Conservation (phyloP, 2,113 vertebrate genomes). For the Corythornis cristatus region DNA sequence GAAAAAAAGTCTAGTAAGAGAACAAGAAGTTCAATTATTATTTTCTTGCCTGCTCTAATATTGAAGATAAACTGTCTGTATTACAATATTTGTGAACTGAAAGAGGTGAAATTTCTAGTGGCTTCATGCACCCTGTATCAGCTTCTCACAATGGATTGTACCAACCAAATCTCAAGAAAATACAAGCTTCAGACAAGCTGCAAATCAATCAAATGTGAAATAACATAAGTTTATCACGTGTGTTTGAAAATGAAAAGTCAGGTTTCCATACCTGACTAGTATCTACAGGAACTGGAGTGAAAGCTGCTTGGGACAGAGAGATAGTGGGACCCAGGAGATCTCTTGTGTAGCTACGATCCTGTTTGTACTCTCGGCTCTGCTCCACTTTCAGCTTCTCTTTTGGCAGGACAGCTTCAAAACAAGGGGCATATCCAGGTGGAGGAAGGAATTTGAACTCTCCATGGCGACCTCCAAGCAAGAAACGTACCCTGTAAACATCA, state of each 20-base stretch:
- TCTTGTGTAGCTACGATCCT: constrained; percentile 81
- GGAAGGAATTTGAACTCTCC: constrained; percentile 98
- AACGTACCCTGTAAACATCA: constrained; percentile 82
- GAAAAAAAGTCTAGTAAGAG: not conserved
- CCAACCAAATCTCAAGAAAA: not conserved
- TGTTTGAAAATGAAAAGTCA: not conserved
- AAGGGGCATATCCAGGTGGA: constrained; percentile 91
- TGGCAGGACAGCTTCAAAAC: constrained; percentile 91
- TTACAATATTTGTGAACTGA: not conserved
- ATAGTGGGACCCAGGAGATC: constrained; percentile 89
- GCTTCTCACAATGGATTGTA: not conserved
- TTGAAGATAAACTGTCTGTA: not conserved
- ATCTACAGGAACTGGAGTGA: constrained; percentile 92
- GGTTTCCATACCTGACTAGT: constrained; percentile 85
- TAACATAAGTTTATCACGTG: accelerated
- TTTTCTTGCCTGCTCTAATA: not conserved
- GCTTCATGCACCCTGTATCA: not conserved
- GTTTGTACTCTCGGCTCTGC: constrained; percentile 86
- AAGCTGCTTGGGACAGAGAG: constrained; percentile 91
- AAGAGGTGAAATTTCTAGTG: not conserved
- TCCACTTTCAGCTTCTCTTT: constrained; percentile 94
- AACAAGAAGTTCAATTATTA: not conserved
- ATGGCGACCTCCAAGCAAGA: constrained; percentile 92
- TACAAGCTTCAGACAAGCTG: not conserved
- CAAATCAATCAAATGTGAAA: not conserved